Base-by-base conservation (phyloP, 2,888 invertebrate genomes). In the Sinodicranocentrus sp. region DNA sequence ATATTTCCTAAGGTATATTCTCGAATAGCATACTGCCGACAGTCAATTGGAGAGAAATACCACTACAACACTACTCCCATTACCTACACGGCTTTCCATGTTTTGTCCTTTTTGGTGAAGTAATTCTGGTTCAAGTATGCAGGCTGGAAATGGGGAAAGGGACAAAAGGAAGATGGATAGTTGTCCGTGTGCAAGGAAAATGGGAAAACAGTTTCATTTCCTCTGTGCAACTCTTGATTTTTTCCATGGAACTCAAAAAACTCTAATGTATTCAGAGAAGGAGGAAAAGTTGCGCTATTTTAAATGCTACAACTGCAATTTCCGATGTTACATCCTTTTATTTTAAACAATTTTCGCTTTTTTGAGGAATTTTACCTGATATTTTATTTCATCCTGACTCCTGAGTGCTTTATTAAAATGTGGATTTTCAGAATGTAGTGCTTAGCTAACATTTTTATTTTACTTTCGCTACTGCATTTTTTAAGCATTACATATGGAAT, bases 191-290 rank as follows among this genome's bases (percentile, higher is more conserved):
- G 25, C 15, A 25, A 57, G 15, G 52, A 52, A 19, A 52, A 8
- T 8, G 19, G 23, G 6, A 23, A 26, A 44, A 26, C 43, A 48
- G 77, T 28, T 77, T 78, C 77, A 78, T 78, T 78, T 78, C 77
- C 59, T 54, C 44, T 54, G 44, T n/a, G 65, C 67, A 52, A 78
- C 68, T 78, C 59, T 70, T 78, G 70, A 78, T 70, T 78, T n/a
- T n/a, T 39, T 65, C 48, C 10, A 3, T 3, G 39, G 52, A 63
- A 17, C 17, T 6, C 15, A 52, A 75, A 63, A 57, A 67, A 54
- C 54, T 76, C 67, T 65, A 63, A 76, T 76, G 33, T 63, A 6
- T 13, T 15, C 25, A 15, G 1, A 44, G 33, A 63, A 10, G 17
- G 26, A 48, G 26, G 19, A 52, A 65, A 65, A 63, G 63, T 21